A percentile compares a stretch with the other conserved stretches of the same genome.
These are phyloP conservation scores for Choristoneura fumiferana DNA, from an alignment of 1,140 invertebrate species.

Conservation along the genomic window DNA sequence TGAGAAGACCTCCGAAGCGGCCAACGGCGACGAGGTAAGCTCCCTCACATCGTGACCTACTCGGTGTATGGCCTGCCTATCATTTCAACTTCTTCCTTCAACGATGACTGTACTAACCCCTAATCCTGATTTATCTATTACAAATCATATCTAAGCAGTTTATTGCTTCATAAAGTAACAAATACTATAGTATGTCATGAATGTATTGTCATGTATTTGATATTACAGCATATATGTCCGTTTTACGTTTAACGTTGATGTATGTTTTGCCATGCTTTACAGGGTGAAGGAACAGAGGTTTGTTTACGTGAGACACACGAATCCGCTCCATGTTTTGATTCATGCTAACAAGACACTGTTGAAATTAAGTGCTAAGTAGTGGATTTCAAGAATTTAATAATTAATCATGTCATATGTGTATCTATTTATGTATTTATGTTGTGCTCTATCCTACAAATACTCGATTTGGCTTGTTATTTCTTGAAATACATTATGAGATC, in stretches of 20 bases:
- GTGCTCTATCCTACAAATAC: constrained; percentile 27
- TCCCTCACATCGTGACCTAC: neutral
- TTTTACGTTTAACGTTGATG: constrained; percentile 53
- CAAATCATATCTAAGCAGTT: constrained; percentile 37
- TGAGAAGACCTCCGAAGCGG: constrained; percentile 93
- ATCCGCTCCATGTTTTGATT: constrained; percentile 3
- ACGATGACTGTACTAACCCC: constrained; percentile 29
- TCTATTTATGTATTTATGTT: constrained; percentile 37
- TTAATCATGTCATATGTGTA: constrained; percentile 30
- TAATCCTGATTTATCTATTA: constrained; percentile 19
- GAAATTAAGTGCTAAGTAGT: constrained; percentile 22
- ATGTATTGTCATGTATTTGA: constrained; percentile 20
- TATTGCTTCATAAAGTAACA: constrained; percentile 49
- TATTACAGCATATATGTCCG: constrained; percentile 38
- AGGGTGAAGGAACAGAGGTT: constrained; percentile 88
- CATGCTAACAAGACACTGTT: constrained; percentile 21
- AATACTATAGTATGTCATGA: constrained; percentile 21
- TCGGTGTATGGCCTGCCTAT: constrained; percentile 40
- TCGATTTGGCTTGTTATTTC: neutral
- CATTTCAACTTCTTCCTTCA: constrained; percentile 43
- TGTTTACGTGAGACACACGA: constrained; percentile 61
- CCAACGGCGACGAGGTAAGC: constrained; percentile 93
- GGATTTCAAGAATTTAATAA: constrained; percentile 40
- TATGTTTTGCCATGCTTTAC: constrained; percentile 69
- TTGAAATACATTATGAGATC: neutral